Evolutionary conservation across 2,113 vertebrate species (phyloP), one percentile per base, ranked within the genome.

Genomic region (Apteryx mantelli): DNA sequence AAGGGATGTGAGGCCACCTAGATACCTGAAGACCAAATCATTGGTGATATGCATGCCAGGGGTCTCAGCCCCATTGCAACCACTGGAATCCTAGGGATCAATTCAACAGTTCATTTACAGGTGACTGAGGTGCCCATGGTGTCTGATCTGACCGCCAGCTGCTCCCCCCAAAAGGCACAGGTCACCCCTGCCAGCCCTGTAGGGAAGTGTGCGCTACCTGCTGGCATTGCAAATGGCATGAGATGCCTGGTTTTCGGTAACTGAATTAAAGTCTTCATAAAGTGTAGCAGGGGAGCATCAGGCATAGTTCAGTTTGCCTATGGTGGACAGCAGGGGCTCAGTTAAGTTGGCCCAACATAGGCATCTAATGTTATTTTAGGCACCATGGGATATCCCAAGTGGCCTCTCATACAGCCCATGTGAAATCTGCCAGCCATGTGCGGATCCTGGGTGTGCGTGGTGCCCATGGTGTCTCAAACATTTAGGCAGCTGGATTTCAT

Each of bases 171-270:
- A 81, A 95, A 86, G 55, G 8, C 30, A 73, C 83, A 8, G 6
- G 7, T 30, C 55, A 14, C 7, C 36, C 55, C 44, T 81, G 22
- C 25, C 0, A 0, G 22, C 28, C 19, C 73, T 50, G 48, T 40
- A 80, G 22, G 32, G 21, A 14, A 5, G 5, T 32, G 24, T 79
- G 77, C 38, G 69, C 38, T 80, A 52, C 24, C 24, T n/a, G 36
- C 85, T 32, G 48, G 63, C 11, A 80, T 61, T 68, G 68, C 28
- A 68, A 91, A 85, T 48, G 40, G 32, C 58, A 76, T 65, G 88
- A 77, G 63, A 28, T 34, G 7, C 15, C 42, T 56, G 42, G 2
- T 18, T 32, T 48, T 2, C 56, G 38, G 53, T 16, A 90, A 44
- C 9, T 8, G 22, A 87, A 85, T 17, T 16, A 82, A 69, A n/a